A percentile compares a stretch with the other conserved stretches of the same genome.
Conservation (phyloP, 2,113 vertebrate species). For the Carassius carassius region DNA sequence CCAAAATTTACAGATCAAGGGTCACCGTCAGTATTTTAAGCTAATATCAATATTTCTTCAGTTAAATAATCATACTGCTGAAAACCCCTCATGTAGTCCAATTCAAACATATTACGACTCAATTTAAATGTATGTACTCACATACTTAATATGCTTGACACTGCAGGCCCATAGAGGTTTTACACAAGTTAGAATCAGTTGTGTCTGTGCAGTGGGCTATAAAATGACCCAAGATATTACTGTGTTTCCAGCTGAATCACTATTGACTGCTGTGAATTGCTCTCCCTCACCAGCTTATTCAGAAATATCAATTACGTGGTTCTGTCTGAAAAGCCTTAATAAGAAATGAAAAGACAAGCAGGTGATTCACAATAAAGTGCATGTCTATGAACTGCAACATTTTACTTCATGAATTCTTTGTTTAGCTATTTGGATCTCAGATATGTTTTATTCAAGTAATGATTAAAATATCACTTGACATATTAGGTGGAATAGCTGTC, state of each 20-base stretch:
- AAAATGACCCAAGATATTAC: not conserved
- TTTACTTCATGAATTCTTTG: not conserved
- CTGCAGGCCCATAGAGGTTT: not conserved
- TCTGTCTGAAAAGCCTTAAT: not conserved
- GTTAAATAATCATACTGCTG: not conserved
- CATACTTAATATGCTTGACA: not conserved
- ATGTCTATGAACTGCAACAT: not conserved
- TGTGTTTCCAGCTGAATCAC: not conserved
- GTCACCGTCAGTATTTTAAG: not conserved
- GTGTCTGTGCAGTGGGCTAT: not conserved
- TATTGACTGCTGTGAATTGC: constrained; percentile 1
- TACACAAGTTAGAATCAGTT: not conserved
- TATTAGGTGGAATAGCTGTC: not conserved
- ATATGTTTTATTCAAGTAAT: not conserved
- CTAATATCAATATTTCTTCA: not conserved
- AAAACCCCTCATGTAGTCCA: not conserved
- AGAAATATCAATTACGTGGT: not conserved
- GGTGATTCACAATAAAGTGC: not conserved
- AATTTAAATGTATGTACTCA: constrained; percentile 1
- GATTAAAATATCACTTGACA: not conserved
- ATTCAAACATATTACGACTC: not conserved
- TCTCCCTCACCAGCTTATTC: not conserved
- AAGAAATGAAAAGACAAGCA: not conserved
- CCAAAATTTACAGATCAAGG: not conserved
- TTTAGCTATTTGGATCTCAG: not conserved